Percentiles rank a stretch among this genome's conserved stretches.
phyloP scores from a whole-genome alignment of 2,797 vertebrate species.

The Anniella stebbinsi region DNA sequence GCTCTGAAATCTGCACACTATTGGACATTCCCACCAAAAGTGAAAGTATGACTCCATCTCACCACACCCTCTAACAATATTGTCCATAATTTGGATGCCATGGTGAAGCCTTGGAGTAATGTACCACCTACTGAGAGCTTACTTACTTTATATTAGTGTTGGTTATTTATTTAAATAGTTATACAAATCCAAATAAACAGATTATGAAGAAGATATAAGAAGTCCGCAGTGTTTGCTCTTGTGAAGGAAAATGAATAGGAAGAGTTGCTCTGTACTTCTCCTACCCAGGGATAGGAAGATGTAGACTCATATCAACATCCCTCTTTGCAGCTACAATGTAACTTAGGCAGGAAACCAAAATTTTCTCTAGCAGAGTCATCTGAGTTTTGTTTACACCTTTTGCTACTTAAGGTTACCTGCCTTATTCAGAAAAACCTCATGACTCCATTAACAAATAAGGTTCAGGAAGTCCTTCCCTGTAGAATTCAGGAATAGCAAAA shows the following conservation, averaged over 20 bases:
- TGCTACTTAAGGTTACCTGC: background rate
- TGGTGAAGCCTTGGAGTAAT: no score
- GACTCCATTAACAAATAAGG: conserved; percentile 16
- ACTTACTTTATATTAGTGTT: no score
- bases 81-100: no score
- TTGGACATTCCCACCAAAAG: no score
- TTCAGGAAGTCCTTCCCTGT: background rate
- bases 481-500: background rate
- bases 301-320: background rate
- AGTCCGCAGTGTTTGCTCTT: background rate
- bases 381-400: background rate
- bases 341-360: background rate
- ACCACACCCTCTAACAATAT: no score
- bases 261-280: background rate
- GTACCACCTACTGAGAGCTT: no score
- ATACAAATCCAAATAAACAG: background rate
- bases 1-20: no score
- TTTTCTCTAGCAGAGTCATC: conserved; percentile 15
- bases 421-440: background rate
- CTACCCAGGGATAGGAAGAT: background rate
- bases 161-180: no score
- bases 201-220: background rate
- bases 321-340: background rate
- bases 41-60: no score
- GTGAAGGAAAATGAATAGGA: background rate